A percentile compares a stretch with the other conserved stretches of the same genome.
Conservation (phyloP, 2,113 vertebrate species). For the Onychorhynchus coronatus region DNA sequence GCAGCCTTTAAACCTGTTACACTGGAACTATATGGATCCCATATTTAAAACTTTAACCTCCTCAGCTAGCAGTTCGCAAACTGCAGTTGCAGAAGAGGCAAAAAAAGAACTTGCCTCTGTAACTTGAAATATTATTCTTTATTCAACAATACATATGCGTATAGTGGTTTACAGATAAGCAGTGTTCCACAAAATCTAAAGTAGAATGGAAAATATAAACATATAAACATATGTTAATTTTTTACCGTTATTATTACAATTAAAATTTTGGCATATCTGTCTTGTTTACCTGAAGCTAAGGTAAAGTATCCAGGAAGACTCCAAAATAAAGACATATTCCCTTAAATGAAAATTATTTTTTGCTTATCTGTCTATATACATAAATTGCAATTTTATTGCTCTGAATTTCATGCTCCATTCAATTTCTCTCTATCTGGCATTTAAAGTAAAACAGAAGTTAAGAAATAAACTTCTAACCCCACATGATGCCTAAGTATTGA, state of each 20-base stretch:
- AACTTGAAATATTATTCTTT: not conserved
- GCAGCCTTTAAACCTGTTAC: not conserved
- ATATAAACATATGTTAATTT: not conserved
- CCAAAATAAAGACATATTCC: not conserved
- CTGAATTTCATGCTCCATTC: not conserved
- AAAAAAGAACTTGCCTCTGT: not conserved
- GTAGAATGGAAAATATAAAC: not conserved
- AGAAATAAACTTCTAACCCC: not conserved
- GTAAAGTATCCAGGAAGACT: not conserved
- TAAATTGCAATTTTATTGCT: not conserved
- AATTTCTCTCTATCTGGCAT: not conserved
- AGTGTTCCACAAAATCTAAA: not conserved
- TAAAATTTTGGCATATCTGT: not conserved
- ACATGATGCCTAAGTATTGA: not conserved
- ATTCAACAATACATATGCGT: not conserved
- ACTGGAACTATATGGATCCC: not conserved
- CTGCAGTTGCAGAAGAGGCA: not conserved
- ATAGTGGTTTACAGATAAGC: not conserved
- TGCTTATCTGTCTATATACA: not conserved
- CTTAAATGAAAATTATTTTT: not conserved
- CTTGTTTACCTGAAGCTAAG: not conserved
- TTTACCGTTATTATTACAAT: not conserved
- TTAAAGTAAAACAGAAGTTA: slow-evolving; percentile 3
- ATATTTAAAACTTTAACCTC: not conserved
- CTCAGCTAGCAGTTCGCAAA: not conserved